Evolutionary conservation across 2,113 vertebrate genomes (phyloP).

Genomic region (Gyps fulvus): DNA sequence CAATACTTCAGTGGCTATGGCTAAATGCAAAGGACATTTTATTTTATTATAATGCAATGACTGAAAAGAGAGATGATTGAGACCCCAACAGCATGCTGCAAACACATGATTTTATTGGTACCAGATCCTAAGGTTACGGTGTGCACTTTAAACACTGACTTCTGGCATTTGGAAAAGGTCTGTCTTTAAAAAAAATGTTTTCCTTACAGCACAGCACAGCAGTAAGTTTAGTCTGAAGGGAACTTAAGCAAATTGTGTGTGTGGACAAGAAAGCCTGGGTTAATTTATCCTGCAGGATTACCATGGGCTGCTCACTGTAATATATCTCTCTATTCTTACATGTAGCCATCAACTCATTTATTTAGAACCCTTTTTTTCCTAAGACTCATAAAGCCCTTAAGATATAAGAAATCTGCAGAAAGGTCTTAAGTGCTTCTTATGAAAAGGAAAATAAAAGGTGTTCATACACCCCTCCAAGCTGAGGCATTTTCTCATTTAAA

Average conservation of each 20-base stretch:
- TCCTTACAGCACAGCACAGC: not conserved
- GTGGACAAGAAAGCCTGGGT: not conserved
- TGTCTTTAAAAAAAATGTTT: not conserved
- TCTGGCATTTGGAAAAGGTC: not conserved
- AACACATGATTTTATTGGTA: not conserved
- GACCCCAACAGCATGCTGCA: not conserved
- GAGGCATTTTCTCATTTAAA: not conserved
- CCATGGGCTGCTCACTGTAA: not conserved
- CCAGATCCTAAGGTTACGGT: not conserved
- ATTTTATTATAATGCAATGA: not conserved
- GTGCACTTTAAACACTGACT: not conserved
- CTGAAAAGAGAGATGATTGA: not conserved
- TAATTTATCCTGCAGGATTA: not conserved
- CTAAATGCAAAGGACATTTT: not conserved
- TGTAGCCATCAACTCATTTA: not conserved
- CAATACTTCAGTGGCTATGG: not conserved
- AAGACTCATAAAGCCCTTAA: not conserved
- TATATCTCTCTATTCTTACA: not conserved
- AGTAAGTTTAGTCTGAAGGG: not conserved
- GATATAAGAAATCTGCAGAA: not conserved
- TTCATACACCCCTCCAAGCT: not conserved
- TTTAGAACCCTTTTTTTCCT: not conserved
- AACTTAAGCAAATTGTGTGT: not conserved
- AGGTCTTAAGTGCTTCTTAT: not conserved
- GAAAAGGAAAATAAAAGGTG: not conserved